These are phyloP conservation scores for Holacanthella duospinosa DNA, from an alignment of 2,888 invertebrate genomes.

Conservation along the genomic window DNA sequence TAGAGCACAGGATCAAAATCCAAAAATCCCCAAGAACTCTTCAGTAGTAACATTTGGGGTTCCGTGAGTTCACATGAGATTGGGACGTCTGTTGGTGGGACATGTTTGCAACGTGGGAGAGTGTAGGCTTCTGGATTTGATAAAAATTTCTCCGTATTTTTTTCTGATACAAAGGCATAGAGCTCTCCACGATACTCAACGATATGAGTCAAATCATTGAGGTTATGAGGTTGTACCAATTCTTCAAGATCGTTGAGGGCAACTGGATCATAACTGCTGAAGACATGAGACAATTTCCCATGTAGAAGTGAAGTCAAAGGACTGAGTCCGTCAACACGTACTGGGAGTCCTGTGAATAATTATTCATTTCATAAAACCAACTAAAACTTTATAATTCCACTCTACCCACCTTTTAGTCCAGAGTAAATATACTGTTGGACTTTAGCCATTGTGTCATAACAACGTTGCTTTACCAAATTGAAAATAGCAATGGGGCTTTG, in stretches of 20 bases:
- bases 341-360: conserved; percentile 9
- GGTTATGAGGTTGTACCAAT: conserved; percentile 14
- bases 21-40: conserved; percentile 21
- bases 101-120: conserved; percentile 13
- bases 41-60: conserved; percentile 16
- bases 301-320: conserved; percentile 24
- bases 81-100: conserved; percentile 21
- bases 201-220: conserved; percentile 17
- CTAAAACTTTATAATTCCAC: neutral
- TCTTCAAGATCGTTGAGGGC: conserved; percentile 25
- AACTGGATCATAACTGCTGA: conserved; percentile 21
- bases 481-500: conserved; percentile 21
- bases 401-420: neutral
- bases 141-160: conserved; percentile 21
- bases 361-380: neutral
- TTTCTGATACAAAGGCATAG: conserved; percentile 17
- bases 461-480: conserved; percentile 8
- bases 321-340: conserved; percentile 20
- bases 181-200: conserved; percentile 25
- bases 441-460: neutral
- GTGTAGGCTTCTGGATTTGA: conserved; percentile 21
- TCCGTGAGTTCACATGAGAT: conserved; percentile 11
- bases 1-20: conserved; percentile 29
- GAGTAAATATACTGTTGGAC: neutral
- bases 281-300: conserved; percentile 14